A percentile compares a stretch with the other conserved stretches of the same genome.
phyloP scores from a whole-genome alignment of 2,888 invertebrate species.

The Branchellion lobata region DNA sequence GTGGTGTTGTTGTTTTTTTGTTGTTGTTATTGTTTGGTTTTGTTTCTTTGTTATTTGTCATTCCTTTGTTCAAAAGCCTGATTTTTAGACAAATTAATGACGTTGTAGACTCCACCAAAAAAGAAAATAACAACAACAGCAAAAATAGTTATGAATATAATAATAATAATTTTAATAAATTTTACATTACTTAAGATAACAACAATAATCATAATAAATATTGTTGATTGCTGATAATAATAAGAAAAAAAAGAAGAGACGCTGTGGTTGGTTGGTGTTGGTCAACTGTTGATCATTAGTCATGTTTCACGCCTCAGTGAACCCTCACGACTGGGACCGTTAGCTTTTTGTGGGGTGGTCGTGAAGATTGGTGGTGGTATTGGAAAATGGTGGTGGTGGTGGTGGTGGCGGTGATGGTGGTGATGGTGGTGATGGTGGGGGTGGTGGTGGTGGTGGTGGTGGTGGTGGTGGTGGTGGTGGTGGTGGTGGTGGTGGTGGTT shows the following conservation, averaged over 20 bases:
- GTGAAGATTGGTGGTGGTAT: too few species aligned
- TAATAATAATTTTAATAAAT: background rate
- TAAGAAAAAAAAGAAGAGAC: background rate
- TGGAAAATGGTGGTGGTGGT: too few species aligned
- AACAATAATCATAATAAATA: too few species aligned
- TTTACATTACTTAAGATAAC: too few species aligned
- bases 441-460: too few species aligned
- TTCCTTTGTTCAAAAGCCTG: background rate
- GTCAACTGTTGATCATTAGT: slow-evolving; percentile 45
- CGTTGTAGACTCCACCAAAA: background rate
- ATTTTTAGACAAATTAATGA: background rate
- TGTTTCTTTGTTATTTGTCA: too few species aligned
- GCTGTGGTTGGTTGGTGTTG: slow-evolving; percentile 9
- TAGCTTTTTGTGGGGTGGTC: slow-evolving; percentile 2
- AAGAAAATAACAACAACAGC: background rate
- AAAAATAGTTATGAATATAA: too few species aligned
- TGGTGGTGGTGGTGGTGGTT: too few species aligned
- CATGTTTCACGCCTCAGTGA: slow-evolving; percentile 41
- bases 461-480: too few species aligned
- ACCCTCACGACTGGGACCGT: slow-evolving; percentile 21
- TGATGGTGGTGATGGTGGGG: too few species aligned
- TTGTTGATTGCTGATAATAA: too few species aligned
- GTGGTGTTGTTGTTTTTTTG: background rate
- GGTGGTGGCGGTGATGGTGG: too few species aligned
- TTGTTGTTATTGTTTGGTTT: background rate